A percentile compares a stretch with the other conserved stretches of the same genome.
phyloP scores from a whole-genome alignment of 2,113 vertebrate genomes.

The Trogon melanurus region DNA sequence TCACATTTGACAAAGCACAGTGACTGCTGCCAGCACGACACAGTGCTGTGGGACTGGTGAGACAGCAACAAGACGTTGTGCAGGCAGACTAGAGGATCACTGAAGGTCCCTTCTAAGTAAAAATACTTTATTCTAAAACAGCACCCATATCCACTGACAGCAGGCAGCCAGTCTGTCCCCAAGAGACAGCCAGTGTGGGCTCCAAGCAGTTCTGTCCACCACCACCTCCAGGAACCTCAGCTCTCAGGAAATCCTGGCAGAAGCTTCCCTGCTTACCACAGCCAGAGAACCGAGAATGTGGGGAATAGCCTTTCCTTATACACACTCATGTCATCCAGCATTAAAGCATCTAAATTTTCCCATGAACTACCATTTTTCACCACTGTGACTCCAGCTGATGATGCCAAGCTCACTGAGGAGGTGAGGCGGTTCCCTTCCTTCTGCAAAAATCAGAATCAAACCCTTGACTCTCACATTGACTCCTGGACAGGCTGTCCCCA shows the following conservation, averaged over 20 bases:
- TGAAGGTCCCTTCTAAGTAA: not conserved
- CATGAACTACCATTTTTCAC: not conserved
- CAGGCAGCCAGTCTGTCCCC: not conserved
- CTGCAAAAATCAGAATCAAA: not conserved
- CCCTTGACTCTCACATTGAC: accelerated
- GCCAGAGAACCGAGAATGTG: accelerated
- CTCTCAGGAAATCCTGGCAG: not conserved
- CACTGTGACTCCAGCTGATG: accelerated
- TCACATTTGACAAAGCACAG: not conserved
- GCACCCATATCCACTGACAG: accelerated
- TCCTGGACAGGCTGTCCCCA: not conserved
- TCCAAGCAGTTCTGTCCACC: not conserved
- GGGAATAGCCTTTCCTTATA: not conserved
- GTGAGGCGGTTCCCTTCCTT: not conserved
- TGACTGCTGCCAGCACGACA: not conserved
- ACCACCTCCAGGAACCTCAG: not conserved
- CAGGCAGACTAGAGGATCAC: not conserved
- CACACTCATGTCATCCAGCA: not conserved
- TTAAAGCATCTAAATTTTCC: not conserved
- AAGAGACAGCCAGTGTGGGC: not conserved
- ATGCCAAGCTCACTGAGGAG: not conserved
- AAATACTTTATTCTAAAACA: not conserved
- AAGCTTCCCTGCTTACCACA: not conserved
- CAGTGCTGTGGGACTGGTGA: not conserved
- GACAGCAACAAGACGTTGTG: not conserved